Evolutionary conservation across 2,888 invertebrate species (phyloP).

Genomic region (Xylota segnis): DNA sequence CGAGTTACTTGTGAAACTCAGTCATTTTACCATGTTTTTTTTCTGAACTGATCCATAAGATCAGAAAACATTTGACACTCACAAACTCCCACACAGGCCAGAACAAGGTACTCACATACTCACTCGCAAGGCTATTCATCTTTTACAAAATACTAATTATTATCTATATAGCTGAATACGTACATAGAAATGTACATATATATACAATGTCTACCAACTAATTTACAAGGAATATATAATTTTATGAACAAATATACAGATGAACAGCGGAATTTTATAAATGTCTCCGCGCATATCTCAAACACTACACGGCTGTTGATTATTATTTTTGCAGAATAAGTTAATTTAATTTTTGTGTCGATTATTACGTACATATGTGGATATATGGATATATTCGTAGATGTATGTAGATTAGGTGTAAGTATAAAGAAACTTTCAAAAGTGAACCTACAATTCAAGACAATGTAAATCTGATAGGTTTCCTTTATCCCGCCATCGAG

Average conservation of each 20-base stretch:
- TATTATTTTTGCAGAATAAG: neutral
- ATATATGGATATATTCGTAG: slow-evolving; percentile 3
- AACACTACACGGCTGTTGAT: slow-evolving; percentile 31
- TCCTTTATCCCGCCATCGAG: slow-evolving; percentile 9
- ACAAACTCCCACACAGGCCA: too few species aligned
- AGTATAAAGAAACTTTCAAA: slow-evolving; percentile 12
- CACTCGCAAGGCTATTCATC: too few species aligned
- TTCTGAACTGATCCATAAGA: too few species aligned
- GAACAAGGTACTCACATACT: neutral
- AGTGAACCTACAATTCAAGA: slow-evolving; percentile 54
- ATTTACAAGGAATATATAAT: slow-evolving; percentile 52
- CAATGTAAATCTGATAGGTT: slow-evolving; percentile 41
- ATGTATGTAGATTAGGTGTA: neutral
- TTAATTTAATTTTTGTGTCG: slow-evolving; percentile 11
- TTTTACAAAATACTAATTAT: neutral
- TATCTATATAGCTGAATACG: neutral
- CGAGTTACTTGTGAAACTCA: too few species aligned
- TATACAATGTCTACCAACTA: slow-evolving; percentile 55
- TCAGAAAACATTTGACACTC: too few species aligned
- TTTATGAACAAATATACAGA: slow-evolving; percentile 65
- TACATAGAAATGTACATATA: neutral
- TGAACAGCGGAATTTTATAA: slow-evolving; percentile 43
- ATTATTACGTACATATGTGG: slow-evolving; percentile 41
- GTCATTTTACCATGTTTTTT: too few species aligned
- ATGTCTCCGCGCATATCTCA: slow-evolving; percentile 42